Conservation (phyloP, 2,888 invertebrate genomes). For the Nemurella pictetii region DNA sequence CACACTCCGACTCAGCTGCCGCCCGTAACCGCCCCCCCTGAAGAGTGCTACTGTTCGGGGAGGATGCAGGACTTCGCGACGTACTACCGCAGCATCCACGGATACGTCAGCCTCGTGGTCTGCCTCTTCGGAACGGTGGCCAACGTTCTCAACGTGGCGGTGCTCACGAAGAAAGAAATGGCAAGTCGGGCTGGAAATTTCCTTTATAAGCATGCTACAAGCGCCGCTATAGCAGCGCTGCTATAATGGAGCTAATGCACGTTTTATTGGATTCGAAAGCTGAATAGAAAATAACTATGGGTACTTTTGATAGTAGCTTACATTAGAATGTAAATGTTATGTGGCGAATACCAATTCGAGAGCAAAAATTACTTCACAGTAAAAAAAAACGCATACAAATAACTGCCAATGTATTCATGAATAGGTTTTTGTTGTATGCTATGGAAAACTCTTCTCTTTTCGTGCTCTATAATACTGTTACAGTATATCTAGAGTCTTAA, state of each 20-base stretch:
- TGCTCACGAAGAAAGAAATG: constrained; percentile 89
- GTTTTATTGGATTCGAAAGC: not conserved
- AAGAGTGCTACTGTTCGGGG: constrained; percentile 57
- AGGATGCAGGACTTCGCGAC: constrained; percentile 63
- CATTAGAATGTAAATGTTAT: not conserved
- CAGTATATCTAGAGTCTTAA: not conserved
- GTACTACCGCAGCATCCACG: constrained; percentile 75
- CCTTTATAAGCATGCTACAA: not conserved
- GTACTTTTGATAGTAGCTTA: not conserved
- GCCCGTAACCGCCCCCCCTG: not conserved
- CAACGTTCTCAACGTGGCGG: constrained; percentile 89
- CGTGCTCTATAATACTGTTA: not conserved
- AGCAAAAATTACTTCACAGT: not conserved
- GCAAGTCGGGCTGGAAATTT: too few relatives aligned
- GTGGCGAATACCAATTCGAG: not conserved
- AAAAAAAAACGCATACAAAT: not conserved
- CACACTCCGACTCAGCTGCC: not conserved
- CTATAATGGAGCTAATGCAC: not conserved
- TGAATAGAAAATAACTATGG: not conserved
- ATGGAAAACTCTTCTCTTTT: not conserved
- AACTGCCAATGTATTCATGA: not conserved
- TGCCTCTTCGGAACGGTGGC: constrained; percentile 89
- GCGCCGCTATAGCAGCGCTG: not conserved
- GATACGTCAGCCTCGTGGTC: constrained; percentile 81
- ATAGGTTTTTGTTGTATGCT: not conserved